Conservation (phyloP, 2,797 vertebrate species). For the Heteromormyrus szaboi region DNA sequence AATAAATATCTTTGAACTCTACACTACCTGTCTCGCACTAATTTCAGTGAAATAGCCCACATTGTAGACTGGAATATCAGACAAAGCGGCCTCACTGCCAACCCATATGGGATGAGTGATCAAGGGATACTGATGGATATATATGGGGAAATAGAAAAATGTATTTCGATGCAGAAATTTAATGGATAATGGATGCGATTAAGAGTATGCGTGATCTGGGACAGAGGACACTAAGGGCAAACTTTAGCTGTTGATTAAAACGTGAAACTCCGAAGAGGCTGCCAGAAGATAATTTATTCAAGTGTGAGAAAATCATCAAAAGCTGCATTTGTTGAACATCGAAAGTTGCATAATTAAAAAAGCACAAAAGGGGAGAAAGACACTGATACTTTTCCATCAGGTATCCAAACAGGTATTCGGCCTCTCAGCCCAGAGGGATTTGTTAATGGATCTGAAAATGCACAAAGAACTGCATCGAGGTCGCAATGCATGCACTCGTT, state of each 20-base stretch:
- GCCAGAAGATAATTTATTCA: constrained; percentile 6
- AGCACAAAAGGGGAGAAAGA: not conserved
- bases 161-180: not conserved
- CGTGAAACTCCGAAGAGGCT: not conserved
- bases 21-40: not conserved
- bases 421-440: not conserved
- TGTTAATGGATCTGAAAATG: not conserved
- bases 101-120: not conserved
- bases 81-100: not conserved
- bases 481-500: not conserved
- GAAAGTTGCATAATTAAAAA: constrained; percentile 13
- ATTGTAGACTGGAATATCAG: not conserved
- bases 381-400: not conserved
- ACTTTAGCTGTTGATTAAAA: not conserved
- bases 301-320: not conserved
- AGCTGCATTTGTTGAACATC: constrained; percentile 3
- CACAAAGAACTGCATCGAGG: not conserved
- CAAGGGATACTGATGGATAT: not conserved
- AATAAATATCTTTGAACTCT: not conserved
- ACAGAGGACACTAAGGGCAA: not conserved
- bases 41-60: not conserved
- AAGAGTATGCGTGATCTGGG: not conserved
- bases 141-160: not conserved
- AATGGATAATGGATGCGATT: not conserved
- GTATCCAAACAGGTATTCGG: not conserved